Base-by-base conservation (phyloP, 2,113 vertebrate genomes). In the Riparia riparia region DNA sequence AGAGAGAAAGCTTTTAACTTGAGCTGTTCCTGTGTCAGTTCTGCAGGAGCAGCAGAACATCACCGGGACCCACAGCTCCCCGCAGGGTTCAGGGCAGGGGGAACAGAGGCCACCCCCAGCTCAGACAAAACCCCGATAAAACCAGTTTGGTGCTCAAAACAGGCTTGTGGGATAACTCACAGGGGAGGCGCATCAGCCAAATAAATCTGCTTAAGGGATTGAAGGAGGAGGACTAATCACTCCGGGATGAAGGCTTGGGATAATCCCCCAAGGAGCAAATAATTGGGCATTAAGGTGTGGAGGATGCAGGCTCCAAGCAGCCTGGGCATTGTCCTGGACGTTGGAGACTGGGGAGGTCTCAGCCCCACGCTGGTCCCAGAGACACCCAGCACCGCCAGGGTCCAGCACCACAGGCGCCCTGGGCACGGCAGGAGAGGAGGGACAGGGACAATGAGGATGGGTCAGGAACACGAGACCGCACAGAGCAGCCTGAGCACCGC, bases 261-360 rank as follows among this genome's bases (percentile, higher is more conserved):
- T 83, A 56, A 70, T 56, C 87, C 77, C 49, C 63, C 64, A 37
- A 42, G 42, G 31, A 90, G 49, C 8, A 49, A 56, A 56, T 42
- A 77, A 70, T 12, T 32, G 64, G 63, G 56, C 56, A 83, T 28
- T 37, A 37, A 28, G 12, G 20, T 12, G 49, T 21, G 70, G 20
- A 37, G 56, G 34, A 11, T 4, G 20, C 1, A 6, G 63, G 34
- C 41, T 49, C 41, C 11, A 6, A 54, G 54, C 54, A 76, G 70
- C 17, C 25, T 14, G 2, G 9, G 63, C 54, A 22, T 10, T 34
- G 6, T 76, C 29, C 25, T 31, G 70, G 37, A 7, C 34, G 4
- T 0, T 7, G 21, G 2, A 21, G 61, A 19, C 17, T 8, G 25
- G 70, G 60, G n/a, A 4, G 11, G 20, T 2, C 17, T 10, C 18